Evolutionary conservation across 2,797 vertebrate species (phyloP), one percentile per base, ranked within the genome.

Genomic region (Xyrichtys novacula): DNA sequence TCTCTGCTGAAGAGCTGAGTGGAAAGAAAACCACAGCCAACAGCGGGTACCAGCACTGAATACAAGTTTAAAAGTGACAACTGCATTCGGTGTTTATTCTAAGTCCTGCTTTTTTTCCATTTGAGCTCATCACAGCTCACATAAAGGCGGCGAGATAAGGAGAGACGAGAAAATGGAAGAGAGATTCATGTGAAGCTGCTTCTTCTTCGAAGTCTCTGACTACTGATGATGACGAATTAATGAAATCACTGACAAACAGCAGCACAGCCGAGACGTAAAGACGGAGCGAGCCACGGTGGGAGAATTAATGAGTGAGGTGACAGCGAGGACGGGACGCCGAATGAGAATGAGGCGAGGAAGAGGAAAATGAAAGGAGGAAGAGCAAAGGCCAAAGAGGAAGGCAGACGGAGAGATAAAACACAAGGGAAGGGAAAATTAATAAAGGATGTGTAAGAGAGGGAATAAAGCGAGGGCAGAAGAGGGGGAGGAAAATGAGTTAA

Each of bases 201-300:
- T 43, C 69, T 75, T 64, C n/a, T n/a, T 67, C 63, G 25, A 14
- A 9, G 66, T 71, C 70, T 62, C 42, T 43, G 65, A 39, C 63
- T 63, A 72, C 70, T 70, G 83, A 82, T 71, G 57, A 44, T 70
- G 79, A 89, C 67, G 72, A 90, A 89, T 86, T 88, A 84, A 88
- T 88, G 68, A 90, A 88, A 78, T 31, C 77, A 58, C 76, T 71
- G 80, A 85, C 86, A 85, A 87, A 88, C 69, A 17, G 50, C 71
- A 55, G 73, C 36, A 58, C 47, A n/a, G 78, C 38, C 3, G 22
- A 73, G 75, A 43, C 56, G 23, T 11, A 46, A 66, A 36, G 65
- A 76, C 29, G 7, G 43, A 31, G 58, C 15, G 47, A 56, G 68
- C 34, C 8, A 62, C 59, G 65, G 81, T 36, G 71, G 67, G 66